Evolutionary conservation across 2,797 vertebrate genomes (phyloP), one percentile per base, ranked within the genome.

Genomic region (Lithobates pipiens): DNA sequence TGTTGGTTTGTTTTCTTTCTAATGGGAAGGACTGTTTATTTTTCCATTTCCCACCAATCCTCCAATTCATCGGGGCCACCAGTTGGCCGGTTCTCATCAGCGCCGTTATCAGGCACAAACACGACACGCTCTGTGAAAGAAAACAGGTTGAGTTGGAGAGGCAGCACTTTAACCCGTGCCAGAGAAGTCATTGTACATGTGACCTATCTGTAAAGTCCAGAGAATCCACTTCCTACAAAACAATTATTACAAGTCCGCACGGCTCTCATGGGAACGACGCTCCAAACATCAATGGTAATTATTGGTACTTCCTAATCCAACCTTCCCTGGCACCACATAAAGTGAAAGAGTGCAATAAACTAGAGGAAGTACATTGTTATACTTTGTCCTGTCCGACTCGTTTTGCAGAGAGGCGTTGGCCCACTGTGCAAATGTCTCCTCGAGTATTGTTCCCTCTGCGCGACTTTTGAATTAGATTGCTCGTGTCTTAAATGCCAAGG

Each of bases 271-370:
- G 89, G 91, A 92, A 88, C 84, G 74, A 70, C 82, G 90, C 89
- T 89, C 88, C 90, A 92, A 93, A 93, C 91, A 93, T 92, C 92
- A 90, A 88, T 90, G 75, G 85, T 92, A 92, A 91, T 89, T 89
- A 89, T 76, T 90, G 90, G 85, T 89, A 88, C 88, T 94, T 94
- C 93, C 91, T 91, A 91, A 83, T 78, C 89, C 90, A 84, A 89
- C 91, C 91, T 88, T 91, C 90, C 89, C 88, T 94, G 94, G 94
- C 92, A 93, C 88, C 85, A 91, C 91, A 91, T 92, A 89, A 94
- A 93, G 92, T 90, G 90, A 91, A 90, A 27, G 91, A 89, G 89
- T 91, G 90, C 88, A 91, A 93, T 94, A 91, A 93, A 91, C 89
- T 54, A 0, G 81, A 93, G 94, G 91, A 94, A 94, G 92, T 92